These are phyloP conservation scores for Nymphicus hollandicus DNA, from an alignment of 2,113 vertebrate species.

Conservation along the genomic window DNA sequence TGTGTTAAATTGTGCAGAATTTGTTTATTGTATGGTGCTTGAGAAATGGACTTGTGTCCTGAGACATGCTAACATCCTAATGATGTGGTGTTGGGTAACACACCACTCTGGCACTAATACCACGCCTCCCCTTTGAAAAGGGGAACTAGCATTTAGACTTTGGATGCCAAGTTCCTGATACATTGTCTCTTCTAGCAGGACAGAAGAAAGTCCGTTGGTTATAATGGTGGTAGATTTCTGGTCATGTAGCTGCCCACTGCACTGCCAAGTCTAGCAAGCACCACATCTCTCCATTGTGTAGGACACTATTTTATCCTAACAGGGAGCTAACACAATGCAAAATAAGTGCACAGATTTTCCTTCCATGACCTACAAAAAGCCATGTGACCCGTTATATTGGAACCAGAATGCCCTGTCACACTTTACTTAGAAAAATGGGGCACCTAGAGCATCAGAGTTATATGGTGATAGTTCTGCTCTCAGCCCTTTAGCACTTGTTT, in stretches of 20 bases:
- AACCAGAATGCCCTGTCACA: not conserved
- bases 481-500: not conserved
- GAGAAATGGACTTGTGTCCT: not conserved
- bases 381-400: fast-evolving
- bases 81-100: not conserved
- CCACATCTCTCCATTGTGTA: not conserved
- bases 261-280: not conserved
- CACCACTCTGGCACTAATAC: not conserved
- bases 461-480: not conserved
- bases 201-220: not conserved
- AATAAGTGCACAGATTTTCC: not conserved
- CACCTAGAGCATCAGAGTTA: not conserved
- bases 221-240: not conserved
- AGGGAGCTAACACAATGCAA: not conserved
- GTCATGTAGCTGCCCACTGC: not conserved
- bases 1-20: not conserved
- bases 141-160: not conserved
- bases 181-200: not conserved
- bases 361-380: not conserved
- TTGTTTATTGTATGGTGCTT: not conserved
- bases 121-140: not conserved
- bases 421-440: not conserved
- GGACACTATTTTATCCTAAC: not conserved
- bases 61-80: not conserved
- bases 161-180: not conserved